A percentile compares a stretch with the other conserved stretches of the same genome.
These are phyloP conservation scores for Heteractis magnifica DNA, from an alignment of 92 coral and sea anemone species.

Conservation along the genomic window DNA sequence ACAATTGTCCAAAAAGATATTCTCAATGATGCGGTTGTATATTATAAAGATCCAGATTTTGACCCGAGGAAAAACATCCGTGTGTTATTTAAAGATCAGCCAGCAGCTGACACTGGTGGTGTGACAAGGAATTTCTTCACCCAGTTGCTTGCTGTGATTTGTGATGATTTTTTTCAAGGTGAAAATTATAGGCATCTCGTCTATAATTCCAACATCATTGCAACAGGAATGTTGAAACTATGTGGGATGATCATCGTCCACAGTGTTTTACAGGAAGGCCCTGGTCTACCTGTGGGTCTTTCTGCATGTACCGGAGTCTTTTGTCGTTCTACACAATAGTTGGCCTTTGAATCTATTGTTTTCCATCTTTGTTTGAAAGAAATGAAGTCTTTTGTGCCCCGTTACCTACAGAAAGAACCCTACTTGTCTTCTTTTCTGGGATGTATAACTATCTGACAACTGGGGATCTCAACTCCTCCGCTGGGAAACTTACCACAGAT, in stretches of 20 bases:
- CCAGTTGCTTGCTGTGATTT: constrained; percentile 29
- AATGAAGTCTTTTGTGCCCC: too few species aligned
- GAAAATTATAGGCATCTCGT: constrained; percentile 22
- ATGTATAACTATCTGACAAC: constrained; percentile 37
- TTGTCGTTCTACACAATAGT: too few species aligned
- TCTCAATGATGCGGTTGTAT: constrained; percentile 34
- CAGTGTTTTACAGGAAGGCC: constrained; percentile 37
- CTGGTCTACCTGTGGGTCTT: constrained; percentile 50
- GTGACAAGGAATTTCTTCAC: constrained; percentile 39
- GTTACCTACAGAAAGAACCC: too few species aligned
- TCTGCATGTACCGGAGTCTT: too few species aligned
- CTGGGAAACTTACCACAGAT: constrained; percentile 11
- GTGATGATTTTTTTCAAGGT: constrained; percentile 23
- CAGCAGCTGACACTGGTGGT: constrained; percentile 51
- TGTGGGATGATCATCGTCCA: constrained; percentile 37
- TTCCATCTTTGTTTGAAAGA: too few species aligned
- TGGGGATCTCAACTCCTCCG: constrained; percentile 28
- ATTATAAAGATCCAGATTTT: constrained; percentile 32
- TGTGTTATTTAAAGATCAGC: constrained; percentile 37
- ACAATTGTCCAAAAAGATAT: constrained; percentile 33
- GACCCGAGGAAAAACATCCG: constrained; percentile 33
- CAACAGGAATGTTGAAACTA: constrained; percentile 24
- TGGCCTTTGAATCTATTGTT: too few species aligned
- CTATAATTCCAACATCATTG: constrained; percentile 37
- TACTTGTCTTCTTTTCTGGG: constrained; percentile 28